Base-by-base conservation (phyloP, 2,888 invertebrate genomes). In the Eristalis intricaria region DNA sequence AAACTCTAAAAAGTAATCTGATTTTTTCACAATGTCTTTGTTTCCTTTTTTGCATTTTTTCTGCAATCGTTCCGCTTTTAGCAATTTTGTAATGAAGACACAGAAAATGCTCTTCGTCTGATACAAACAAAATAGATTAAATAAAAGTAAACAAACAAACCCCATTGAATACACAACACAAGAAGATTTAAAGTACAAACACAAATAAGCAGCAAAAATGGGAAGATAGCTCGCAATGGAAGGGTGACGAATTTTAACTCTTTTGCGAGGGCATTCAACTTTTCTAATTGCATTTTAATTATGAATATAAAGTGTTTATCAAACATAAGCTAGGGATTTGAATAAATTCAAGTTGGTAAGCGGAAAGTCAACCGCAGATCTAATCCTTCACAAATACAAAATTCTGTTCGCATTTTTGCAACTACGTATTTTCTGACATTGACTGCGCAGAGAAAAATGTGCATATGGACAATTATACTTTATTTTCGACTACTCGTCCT, bases 261-360 rank as follows among this genome's bases (percentile, higher is more conserved):
- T 75, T 81, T 69, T 81, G 68, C 69, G 8, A 40, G 68, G 74
- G 15, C 64, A 74, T 63, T 81, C 61, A 81, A 74, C 68, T 81
- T 69, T 69, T 74, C 79, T 75, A 74, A 81, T 74, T 74, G 80
- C 74, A 69, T 69, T 81, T 81, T 81, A 74, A 74, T 81, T 81
- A 74, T 60, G 61, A 63, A 35, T 22, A 38, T 74, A 68, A 81
- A 81, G 80, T 74, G 80, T 81, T 81, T 74, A 81, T 81, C 80
- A 81, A 81, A 81, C 80, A 74, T 58, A 56, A n/a, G 26, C 66
- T 23, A 63, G n/a, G 61, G 43, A 35, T 73, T 65, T 26, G 8
- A 40, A 32, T 61, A 61, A 50, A 68, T 65, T 26, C 1, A 40
- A 22, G 32, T 77, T 68, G 43, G 58, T 60, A 26, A 60, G 58